Evolutionary conservation across 2,797 vertebrate genomes (phyloP).

Genomic region (Pipistrellus pygmaeus): DNA sequence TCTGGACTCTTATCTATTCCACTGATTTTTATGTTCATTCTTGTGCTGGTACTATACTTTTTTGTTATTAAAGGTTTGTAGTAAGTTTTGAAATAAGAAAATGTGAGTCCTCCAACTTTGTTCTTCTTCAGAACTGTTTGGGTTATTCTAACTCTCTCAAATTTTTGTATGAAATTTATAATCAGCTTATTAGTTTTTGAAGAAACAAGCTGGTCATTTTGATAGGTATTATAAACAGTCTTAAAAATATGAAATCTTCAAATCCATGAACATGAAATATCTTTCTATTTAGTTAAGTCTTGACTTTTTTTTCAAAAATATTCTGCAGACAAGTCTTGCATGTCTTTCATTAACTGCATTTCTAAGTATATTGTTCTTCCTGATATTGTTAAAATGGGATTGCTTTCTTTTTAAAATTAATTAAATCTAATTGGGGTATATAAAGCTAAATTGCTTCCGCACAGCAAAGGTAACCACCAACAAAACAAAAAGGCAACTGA

Average conservation of each 20-base stretch:
- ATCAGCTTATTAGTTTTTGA: conserved; percentile 26
- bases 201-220: neutral
- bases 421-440: neutral
- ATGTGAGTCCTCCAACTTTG: neutral
- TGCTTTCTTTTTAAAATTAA: neutral
- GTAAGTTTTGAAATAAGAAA: conserved; percentile 51
- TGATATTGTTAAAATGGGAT: neutral
- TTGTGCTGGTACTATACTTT: neutral
- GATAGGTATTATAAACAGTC: neutral
- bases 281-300: conserved; percentile 1
- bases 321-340: neutral
- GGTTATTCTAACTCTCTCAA: neutral
- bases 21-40: neutral
- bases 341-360: conserved; percentile 26
- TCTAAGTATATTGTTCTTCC: neutral
- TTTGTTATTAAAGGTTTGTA: conserved; percentile 2
- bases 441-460: neutral
- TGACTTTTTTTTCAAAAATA: conserved; percentile 42
- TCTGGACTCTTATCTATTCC: neutral
- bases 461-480: neutral
- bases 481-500: neutral
- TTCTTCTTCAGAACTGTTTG: conserved; percentile 37
- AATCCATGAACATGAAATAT: neutral
- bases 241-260: conserved; percentile 35
- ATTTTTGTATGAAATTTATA: conserved; percentile 42